Evolutionary conservation across 2,797 vertebrate genomes (phyloP), one percentile per base, ranked within the genome.

Genomic region (Graptemys geographica): DNA sequence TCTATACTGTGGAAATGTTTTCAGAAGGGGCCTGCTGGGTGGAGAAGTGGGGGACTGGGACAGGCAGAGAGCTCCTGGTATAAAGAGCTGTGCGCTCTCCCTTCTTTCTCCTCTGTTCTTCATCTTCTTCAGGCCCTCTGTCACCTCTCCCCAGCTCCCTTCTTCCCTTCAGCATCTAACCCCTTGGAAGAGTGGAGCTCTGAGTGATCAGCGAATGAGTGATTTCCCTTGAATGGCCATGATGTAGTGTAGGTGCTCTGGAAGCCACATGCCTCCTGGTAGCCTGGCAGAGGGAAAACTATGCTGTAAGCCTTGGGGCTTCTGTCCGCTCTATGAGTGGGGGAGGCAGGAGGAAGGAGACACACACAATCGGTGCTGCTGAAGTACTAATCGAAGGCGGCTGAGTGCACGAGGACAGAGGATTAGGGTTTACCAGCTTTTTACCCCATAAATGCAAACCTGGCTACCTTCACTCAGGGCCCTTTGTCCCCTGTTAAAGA

Each of bases 201-300:
- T n/a, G 31, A 52, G 78, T 52, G 78, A 21, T 21, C 28, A 31
- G 49, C 6, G 4, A n/a, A 79, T 12, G 76, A 33, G 28, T 7
- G 76, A 47, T 72, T 69, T 47, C 76, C 76, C 47, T 78, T 16
- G 28, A 51, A n/a, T 21, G 19, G 18, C 4, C 16, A n/a, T 47
- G 27, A 18, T 47, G 19, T 33, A 33, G 52, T 13, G 31, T 31
- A 33, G 49, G 18, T 11, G 49, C 51, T 79, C 33, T 53, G 19
- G 88, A 87, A 47, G 41, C 65, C 2, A 5, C 53, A 25, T 89
- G n/a, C 19, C 55, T 6, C 1, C 37, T 1, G 9, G 56, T 41
- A 27, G 10, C n/a, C n/a, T 31, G 16, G 33, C 0, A 0, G 18
- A 52, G 47, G 78, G 41, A 76, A 44, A 76, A 8, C 72, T 25